Evolutionary conservation across 1,140 invertebrate genomes (phyloP).

Genomic region (Ridgeia piscesae): DNA sequence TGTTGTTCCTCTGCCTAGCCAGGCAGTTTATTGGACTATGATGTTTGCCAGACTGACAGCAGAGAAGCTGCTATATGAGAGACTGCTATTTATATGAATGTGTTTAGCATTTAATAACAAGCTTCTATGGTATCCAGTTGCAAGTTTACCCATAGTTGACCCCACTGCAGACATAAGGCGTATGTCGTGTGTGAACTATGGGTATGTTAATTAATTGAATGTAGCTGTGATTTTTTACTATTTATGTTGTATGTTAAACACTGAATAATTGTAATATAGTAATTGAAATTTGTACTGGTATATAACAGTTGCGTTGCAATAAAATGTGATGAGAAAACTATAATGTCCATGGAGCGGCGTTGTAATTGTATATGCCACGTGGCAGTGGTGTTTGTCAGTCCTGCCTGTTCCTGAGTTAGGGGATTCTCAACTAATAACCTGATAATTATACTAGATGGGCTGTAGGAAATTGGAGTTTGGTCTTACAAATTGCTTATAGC

Average conservation of each 20-base stretch:
- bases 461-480: too few species aligned
- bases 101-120: not conserved
- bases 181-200: not conserved
- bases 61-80: not conserved
- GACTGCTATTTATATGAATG: not conserved
- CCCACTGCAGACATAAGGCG: not conserved
- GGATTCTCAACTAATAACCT: too few species aligned
- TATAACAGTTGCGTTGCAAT: not conserved
- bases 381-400: not conserved
- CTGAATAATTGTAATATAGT: not conserved
- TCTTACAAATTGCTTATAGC: too few species aligned
- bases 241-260: not conserved
- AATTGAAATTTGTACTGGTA: not conserved
- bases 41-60: not conserved
- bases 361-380: not conserved
- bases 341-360: not conserved
- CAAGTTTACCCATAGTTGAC: not conserved
- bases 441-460: too few species aligned
- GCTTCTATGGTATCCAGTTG: not conserved
- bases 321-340: not conserved
- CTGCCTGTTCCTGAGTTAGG: too few species aligned
- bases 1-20: not conserved
- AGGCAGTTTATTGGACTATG: not conserved
- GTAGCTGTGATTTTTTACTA: not conserved
- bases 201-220: not conserved